phyloP scores from a whole-genome alignment of 1,140 invertebrate species.

The Asobara japonica region DNA sequence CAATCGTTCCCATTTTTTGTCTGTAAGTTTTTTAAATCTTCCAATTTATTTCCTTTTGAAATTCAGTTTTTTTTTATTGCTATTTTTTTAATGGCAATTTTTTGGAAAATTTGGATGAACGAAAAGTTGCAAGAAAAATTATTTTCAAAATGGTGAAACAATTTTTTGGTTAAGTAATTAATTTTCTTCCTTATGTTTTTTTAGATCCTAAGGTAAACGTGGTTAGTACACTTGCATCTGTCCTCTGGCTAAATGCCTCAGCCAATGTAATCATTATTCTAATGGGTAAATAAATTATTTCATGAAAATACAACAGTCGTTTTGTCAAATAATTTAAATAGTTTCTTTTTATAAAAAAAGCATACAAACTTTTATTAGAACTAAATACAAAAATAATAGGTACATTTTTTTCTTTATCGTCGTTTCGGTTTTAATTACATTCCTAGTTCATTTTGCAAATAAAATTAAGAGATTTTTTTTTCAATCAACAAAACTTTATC shows the following conservation, averaged over 20 bases:
- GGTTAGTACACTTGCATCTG: constrained; percentile 20
- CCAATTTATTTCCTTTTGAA: too few relatives aligned
- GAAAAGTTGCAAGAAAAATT: too few relatives aligned
- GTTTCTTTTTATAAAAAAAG: constrained; percentile 51
- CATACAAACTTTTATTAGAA: constrained; percentile 63
- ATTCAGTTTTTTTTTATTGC: too few relatives aligned
- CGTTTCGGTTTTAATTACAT: not conserved
- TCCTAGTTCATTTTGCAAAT: constrained; percentile 48
- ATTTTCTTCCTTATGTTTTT: not conserved
- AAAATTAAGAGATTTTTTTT: too few relatives aligned
- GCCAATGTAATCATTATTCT: constrained; percentile 38
- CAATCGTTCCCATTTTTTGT: too few relatives aligned
- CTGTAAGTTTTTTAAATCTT: too few relatives aligned
- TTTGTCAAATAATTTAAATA: constrained; percentile 14
- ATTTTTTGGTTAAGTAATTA: not conserved
- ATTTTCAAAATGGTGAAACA: not conserved
- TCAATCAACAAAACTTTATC: too few relatives aligned
- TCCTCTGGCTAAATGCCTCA: constrained; percentile 10
- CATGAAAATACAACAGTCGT: constrained; percentile 25
- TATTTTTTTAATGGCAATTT: too few relatives aligned
- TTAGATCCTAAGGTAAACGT: not conserved
- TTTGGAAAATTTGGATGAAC: too few relatives aligned
- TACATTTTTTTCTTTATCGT: constrained; percentile 52
- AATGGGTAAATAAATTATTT: constrained; percentile 54
- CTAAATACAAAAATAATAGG: constrained; percentile 64